Base-by-base conservation (phyloP, 2,888 invertebrate genomes). In the Petrophora chlorosata region DNA sequence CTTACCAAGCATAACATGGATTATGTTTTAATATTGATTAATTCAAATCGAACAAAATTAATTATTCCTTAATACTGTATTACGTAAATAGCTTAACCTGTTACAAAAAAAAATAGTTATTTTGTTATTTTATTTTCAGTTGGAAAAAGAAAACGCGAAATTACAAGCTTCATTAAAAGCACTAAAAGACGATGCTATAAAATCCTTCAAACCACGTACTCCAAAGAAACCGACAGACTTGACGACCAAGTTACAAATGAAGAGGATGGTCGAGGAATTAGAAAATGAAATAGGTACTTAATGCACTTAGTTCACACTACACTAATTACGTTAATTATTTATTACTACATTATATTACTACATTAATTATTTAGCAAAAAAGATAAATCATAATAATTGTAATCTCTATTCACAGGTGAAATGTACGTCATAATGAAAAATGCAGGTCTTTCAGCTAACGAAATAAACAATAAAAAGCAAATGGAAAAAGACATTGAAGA, bases 221-320 rank as follows among this genome's bases (percentile, higher is more conserved):
- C 92, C 94, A 2, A 95, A 95, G 70, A 94, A 94, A 67, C 91
- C 94, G 5, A 94, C 94, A 4, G 95, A 96, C 67, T 82, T 93
- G 38, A 94, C 94, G 16, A 93, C 94, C 1, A 95, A 94, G 81
- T 73, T 94, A 34, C 94, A 94, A 79, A 83, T 97, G 67, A 96
- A 94, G 64, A 95, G 93, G 67, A 95, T 96, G 94, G 94, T 97
- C 1, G 94, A 95, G 48, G 97, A 98, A 58, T 88, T 97, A 61
- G 97, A 97, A 82, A 95, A 93, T 70, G 97, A 98, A 91, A 94
- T 97, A 59, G 94, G 94, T 93, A 82, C 75, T 35, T 17, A 35
- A 3, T n/a, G 14, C 15, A 25, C 3, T 25, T n/a, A n/a, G n/a
- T n/a, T n/a, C n/a, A n/a, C n/a, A n/a, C n/a, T n/a, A n/a, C n/a